Conservation (phyloP, 2,888 invertebrate species). For the Exocentrus adspersus region DNA sequence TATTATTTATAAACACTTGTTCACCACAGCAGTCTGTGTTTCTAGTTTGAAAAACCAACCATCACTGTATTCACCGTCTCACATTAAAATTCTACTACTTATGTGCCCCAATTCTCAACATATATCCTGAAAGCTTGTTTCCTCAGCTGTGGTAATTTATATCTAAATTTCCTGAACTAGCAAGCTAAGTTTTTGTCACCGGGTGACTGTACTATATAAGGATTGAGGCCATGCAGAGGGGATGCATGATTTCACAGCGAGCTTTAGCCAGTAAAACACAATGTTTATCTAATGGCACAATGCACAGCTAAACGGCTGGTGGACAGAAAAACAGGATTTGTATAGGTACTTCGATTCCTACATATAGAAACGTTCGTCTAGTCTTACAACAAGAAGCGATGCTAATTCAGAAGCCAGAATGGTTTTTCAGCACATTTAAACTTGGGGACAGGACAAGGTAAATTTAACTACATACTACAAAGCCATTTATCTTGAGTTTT, state of each 20-base stretch:
- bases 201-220: constrained; percentile 11
- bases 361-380: no score
- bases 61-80: background rate
- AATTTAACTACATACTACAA: no score
- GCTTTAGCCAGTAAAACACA: constrained; percentile 40
- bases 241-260: constrained; percentile 44
- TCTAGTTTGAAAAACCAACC: no score
- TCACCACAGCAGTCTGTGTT: no score
- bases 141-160: constrained; percentile 1
- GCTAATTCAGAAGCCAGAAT: no score
- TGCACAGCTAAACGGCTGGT: background rate
- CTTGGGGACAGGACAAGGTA: no score
- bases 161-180: constrained; percentile 17
- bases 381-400: no score
- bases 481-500: no score
- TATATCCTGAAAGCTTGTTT: constrained; percentile 8
- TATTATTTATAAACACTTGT: no score
- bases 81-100: background rate
- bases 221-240: constrained; percentile 35
- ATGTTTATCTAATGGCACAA: no score
- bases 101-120: background rate
- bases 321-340: background rate
- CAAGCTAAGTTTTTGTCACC: background rate
- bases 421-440: no score
- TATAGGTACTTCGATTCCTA: background rate